These are phyloP conservation scores for Phasianus colchicus DNA, from an alignment of 2,113 vertebrate species.

Conservation along the genomic window DNA sequence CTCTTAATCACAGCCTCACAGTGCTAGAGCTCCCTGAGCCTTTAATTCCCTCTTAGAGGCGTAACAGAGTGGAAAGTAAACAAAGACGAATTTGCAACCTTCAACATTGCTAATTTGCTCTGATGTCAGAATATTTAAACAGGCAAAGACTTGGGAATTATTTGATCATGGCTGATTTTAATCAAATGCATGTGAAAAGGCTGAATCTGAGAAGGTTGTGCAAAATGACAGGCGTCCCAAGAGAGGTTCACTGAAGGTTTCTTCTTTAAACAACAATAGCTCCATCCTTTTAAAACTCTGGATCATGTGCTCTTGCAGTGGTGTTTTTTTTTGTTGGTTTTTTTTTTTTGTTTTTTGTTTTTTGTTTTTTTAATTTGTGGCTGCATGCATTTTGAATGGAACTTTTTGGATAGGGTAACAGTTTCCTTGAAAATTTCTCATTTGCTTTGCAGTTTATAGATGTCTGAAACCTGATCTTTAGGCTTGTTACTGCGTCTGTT, in stretches of 20 bases:
- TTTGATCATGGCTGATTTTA: constrained; percentile 82
- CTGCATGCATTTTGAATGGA: constrained; percentile 20
- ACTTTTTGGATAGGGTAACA: background rate
- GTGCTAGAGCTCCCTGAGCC: constrained; percentile 79
- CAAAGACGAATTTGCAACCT: constrained; percentile 84
- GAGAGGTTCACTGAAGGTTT: constrained; percentile 76
- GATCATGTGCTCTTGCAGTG: constrained; percentile 15
- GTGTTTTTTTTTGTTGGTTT: too few species aligned
- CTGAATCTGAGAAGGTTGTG: constrained; percentile 71
- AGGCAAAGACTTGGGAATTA: constrained; percentile 80
- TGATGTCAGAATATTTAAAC: constrained; percentile 87
- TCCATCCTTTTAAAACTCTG: constrained; percentile 69
- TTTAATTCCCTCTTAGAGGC: constrained; percentile 85
- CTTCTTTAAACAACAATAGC: constrained; percentile 75
- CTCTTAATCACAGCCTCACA: constrained; percentile 83
- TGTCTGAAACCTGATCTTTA: background rate
- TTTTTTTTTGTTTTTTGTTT: too few species aligned
- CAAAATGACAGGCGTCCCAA: constrained; percentile 77
- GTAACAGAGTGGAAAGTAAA: constrained; percentile 86
- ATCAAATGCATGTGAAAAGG: constrained; percentile 81
- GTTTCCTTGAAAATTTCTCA: constrained; percentile 37
- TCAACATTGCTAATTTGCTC: constrained; percentile 86
- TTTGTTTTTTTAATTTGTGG: background rate
- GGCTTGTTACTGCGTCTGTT: constrained; percentile 6
- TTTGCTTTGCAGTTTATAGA: constrained; percentile 32